Base-by-base conservation (phyloP, 2,113 vertebrate genomes). In the Pitta sordida region DNA sequence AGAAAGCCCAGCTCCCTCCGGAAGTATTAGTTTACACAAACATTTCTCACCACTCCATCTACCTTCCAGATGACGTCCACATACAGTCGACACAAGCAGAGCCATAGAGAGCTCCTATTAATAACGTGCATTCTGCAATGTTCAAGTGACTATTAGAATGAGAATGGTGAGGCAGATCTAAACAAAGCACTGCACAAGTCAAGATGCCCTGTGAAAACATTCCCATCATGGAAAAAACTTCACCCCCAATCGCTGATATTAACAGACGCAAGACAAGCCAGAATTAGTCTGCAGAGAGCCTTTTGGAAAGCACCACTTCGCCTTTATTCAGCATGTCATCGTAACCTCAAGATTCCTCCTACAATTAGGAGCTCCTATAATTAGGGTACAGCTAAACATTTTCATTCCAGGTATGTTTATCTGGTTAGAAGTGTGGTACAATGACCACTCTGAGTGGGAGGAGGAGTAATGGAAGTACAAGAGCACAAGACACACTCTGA, bases 21-120 rank as follows among this genome's bases (percentile, higher is more conserved):
- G 34, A 48, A 46, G 6, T 1, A 20, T 7, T 12, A 11, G 1
- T 37, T 79, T 23, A 39, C n/a, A n/a, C 43, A 49, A 36, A 3
- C 34, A 20, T 24, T 83, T 55, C 69, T 73, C 65, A 75, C 36
- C 56, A n/a, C 23, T 4, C 3, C 56, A 71, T 18, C 65, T 30
- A 2, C 52, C 16, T 59, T 37, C n/a, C 65, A 7, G 15, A 21
- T 1, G 1, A 58, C 1, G 1, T 11, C 49, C 49, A 46, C 22
- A 55, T 6, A 13, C 7, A 18, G 2, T 8, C 41, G 16, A 5
- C 77, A 68, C n/a, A 5, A 49, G 24, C 1, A 60, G 73, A 49
- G 29, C 48, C 73, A 16, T 0, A 39, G n/a, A 51, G 71, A 85
- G 32, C 55, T 48, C 7, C 43, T n/a, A 3, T 15, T 79, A n/a